Base-by-base conservation (phyloP, 2,888 invertebrate species). In the Tortricodes alternella region DNA sequence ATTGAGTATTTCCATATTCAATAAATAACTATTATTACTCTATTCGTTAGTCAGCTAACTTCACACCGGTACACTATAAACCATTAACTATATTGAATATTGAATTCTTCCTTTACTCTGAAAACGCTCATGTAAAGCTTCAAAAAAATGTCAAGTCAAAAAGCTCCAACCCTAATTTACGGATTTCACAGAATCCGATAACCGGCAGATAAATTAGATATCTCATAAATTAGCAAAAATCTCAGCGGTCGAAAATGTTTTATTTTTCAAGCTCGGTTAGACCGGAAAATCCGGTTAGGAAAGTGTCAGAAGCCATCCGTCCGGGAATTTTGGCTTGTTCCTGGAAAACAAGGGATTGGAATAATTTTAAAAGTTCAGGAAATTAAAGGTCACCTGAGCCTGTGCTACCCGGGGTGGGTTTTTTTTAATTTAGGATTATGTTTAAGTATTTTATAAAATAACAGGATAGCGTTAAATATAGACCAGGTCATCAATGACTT, bases 231-330 rank as follows among this genome's bases (percentile, higher is more conserved):
- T 39, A 39, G 5, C 1, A 1, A 29, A 29, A 29, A 13, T 16
- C 35, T 9, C 5, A 43, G 8, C 53, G 34, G 46, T 41, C 46
- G 39, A 2, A 5, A 15, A 32, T 32, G 23, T 46, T 53, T 34
- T 46, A 38, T 46, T 53, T 53, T 23, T 34, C 13, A 16, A 16
- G 39, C 32, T 11, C 7, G 23, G 29, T 32, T 46, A 9, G 24
- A 32, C 38, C 32, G 38, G 32, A 24, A 39, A 46, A 53, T 46
- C 46, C 46, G 9, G 53, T 46, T 53, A 53, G 32, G 13, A 21
- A 53, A 46, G 46, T 53, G 53, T 53, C 53, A 39, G 46, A 24
- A 32, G 39, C 21, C 21, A 15, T 2, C 8, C 24, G 32, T 8
- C 15, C 34, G 32, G 32, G 13, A 34, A 39, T 32, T 11, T 27